Evolutionary conservation across 2,797 vertebrate genomes (phyloP), one percentile per base, ranked within the genome.

Genomic region (Halcyon badia): DNA sequence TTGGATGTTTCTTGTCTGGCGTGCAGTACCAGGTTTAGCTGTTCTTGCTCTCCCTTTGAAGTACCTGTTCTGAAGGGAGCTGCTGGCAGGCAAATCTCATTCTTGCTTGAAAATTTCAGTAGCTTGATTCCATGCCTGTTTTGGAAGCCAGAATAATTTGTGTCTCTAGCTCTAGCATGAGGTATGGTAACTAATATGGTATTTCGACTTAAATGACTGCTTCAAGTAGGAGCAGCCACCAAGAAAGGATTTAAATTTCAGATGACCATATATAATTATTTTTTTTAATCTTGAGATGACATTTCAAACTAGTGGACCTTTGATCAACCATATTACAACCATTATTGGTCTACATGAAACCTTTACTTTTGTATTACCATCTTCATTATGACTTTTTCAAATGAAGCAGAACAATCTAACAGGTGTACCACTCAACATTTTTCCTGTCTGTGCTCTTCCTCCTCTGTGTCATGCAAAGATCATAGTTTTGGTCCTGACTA

Each of bases 81-180:
- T 83, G 56, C 69, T 91, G 71, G 13, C 68, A 70, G 69, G 30
- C 7, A 83, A 25, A 51, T 86, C 35, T 83, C 30, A 20, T 72
- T 89, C 49, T 58, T 96, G 15, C 62, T 72, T 90, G 60, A 87
- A 79, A 72, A 77, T 58, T 49, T 62, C 42, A 18, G 49, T 90
- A 56, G 21, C 25, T 17, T 66, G 25, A 21, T 54, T 73, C 39
- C 17, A 2, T 66, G 24, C 41, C 26, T 85, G 8, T 70, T 89
- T 80, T 54, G 24, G 37, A 95, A 87, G 31, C 16, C 14, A 75
- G 62, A 62, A n/a, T 72, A 16, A 17, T 70, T 71, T 51, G 9
- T 22, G 22, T 28, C 25, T 86, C 18, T 57, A 75, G 14, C 35
- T 90, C 17, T 80, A 80, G 26, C 26, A 62, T 11, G 26, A 80